Evolutionary conservation across 2,888 invertebrate species (phyloP), one percentile per base, ranked within the genome.

Genomic region (Theristus sp.): DNA sequence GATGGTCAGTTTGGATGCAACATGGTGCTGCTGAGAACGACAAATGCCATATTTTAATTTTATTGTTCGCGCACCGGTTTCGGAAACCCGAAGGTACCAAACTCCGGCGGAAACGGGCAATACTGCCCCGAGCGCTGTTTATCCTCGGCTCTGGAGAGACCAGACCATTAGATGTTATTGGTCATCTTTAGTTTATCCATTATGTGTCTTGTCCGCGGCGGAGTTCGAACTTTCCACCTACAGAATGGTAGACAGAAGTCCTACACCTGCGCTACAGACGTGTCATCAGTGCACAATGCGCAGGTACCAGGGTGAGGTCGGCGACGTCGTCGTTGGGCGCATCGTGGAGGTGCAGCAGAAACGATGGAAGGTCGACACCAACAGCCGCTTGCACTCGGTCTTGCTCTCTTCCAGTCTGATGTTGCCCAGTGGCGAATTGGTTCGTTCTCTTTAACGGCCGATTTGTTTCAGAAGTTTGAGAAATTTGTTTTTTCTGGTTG

Each of bases 271-370:
- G n/a, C n/a, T n/a, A n/a, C n/a, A n/a, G n/a, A n/a, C n/a, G n/a
- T n/a, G n/a, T n/a, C n/a, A 3, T 46, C 27, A 6, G 6, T 58
- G 3, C 63, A 57, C 29, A 52, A 54, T 60, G 25, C 69, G 22
- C 63, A 77, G 79, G 57, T 80, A 80, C 65, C 73, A 73, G 65
- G 80, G 80, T 13, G 93, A 94, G 78, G 87, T 96, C 60, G 96
- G 96, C 0, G 96, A 98, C 78, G 90, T 98, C 1, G 84, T 98
- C 17, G 87, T 98, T 3, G 98, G 93, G 0, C 80, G 98, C 57
- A 85, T 98, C 30, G 83, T 86, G 0, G 91, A 94, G 75, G 89
- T 98, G 0, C 90, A 90, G 71, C 69, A 70, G 58, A 72, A 72
- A 59, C 68, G 79, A 30, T 79, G 79, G 79, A 75, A 75, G 64